Evolutionary conservation across 2,888 invertebrate genomes (phyloP).

Genomic region (Tenthredo livida): DNA sequence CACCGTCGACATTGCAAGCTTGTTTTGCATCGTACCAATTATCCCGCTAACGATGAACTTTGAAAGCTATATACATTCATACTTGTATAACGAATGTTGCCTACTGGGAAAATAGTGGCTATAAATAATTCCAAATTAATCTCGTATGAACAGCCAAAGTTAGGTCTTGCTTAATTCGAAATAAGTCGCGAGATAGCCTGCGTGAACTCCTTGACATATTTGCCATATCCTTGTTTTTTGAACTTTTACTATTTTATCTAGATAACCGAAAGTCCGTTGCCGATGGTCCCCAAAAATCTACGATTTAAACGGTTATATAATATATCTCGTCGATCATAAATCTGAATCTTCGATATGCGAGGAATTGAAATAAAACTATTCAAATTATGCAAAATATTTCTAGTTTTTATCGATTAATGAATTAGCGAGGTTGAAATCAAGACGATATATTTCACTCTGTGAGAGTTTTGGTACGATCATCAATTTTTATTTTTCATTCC

Average conservation of each 20-base stretch:
- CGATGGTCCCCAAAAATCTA: background rate
- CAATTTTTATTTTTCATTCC: background rate
- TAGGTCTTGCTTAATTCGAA: background rate
- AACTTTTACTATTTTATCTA: background rate
- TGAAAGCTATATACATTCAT: background rate
- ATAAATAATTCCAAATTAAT: background rate
- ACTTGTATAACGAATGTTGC: background rate
- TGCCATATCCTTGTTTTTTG: background rate
- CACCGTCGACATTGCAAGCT: background rate
- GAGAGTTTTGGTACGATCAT: background rate
- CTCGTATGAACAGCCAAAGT: background rate
- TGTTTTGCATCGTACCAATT: constrained; percentile 4
- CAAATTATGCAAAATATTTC: background rate
- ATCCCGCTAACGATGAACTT: background rate
- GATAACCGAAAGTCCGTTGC: background rate
- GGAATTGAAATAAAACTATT: background rate
- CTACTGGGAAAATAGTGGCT: background rate
- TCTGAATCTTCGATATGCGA: background rate
- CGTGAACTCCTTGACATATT: background rate
- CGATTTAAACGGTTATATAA: background rate
- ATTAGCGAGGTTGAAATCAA: background rate
- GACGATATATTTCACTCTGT: background rate
- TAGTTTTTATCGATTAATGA: background rate
- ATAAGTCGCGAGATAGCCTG: background rate
- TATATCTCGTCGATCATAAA: background rate